These are phyloP conservation scores for Varecia variegata DNA, from an alignment of 2,797 vertebrate species.

Conservation along the genomic window DNA sequence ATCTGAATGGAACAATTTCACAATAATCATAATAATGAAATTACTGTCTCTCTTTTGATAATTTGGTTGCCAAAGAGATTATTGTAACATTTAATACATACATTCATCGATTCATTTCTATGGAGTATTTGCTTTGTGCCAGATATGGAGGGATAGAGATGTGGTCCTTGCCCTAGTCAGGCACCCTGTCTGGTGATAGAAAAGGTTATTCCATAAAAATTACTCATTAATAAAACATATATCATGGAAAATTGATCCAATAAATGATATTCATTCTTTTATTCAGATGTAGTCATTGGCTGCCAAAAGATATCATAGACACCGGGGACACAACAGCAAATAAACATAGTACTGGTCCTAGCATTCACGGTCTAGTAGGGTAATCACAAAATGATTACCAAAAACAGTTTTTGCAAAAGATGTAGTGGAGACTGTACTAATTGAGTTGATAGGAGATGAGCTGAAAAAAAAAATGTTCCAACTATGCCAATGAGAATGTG, in stretches of 20 bases:
- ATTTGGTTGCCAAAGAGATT: neutral
- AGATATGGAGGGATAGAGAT: neutral
- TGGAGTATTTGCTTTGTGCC: neutral
- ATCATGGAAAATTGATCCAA: neutral
- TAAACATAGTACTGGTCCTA: neutral
- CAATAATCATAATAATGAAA: neutral
- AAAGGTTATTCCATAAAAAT: neutral
- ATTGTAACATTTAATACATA: neutral
- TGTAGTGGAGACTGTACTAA: neutral
- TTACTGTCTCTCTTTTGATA: neutral
- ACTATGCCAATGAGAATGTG: neutral
- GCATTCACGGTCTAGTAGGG: neutral
- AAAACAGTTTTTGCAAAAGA: neutral
- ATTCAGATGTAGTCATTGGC: neutral
- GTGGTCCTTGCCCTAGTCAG: neutral
- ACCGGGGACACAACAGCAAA: neutral
- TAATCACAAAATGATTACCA: neutral
- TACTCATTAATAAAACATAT: neutral
- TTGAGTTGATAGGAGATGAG: neutral
- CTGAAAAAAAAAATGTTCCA: neutral
- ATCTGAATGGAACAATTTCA: neutral
- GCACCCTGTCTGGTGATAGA: neutral
- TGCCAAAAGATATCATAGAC: neutral
- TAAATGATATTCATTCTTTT: neutral
- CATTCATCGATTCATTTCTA: neutral